A percentile compares a stretch with the other conserved stretches of the same genome.
Conservation (phyloP, 2,797 vertebrate genomes). For the Clarias fuscus region DNA sequence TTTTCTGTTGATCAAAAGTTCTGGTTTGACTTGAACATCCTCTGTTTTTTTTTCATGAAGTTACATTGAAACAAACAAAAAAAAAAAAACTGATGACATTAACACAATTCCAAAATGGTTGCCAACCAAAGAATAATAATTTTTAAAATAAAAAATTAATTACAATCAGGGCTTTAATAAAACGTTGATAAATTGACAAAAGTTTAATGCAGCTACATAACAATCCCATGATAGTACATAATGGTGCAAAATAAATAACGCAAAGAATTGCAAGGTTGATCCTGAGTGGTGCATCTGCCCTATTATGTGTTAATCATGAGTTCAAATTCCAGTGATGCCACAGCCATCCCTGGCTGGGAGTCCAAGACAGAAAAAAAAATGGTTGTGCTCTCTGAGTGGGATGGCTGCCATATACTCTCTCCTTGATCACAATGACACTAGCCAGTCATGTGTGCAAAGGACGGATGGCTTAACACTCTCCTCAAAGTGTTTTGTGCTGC, state of each 20-base stretch:
- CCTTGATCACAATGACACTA: not conserved
- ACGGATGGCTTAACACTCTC: not conserved
- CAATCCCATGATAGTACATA: too few relatives aligned
- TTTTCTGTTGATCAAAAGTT: too few relatives aligned
- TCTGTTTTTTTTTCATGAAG: not conserved
- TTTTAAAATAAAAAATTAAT: not conserved
- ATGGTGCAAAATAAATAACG: too few relatives aligned
- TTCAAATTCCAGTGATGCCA: not conserved
- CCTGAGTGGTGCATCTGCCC: not conserved
- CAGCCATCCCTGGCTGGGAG: not conserved
- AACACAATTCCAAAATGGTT: not conserved
- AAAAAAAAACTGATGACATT: not conserved
- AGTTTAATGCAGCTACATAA: not conserved
- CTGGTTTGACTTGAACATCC: too few relatives aligned
- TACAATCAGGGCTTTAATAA: not conserved
- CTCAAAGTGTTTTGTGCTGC: not conserved
- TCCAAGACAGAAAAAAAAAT: not conserved
- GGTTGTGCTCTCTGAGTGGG: not conserved
- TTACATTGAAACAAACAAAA: not conserved
- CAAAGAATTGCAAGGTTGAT: not conserved
- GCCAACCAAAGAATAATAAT: not conserved
- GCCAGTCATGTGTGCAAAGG: not conserved
- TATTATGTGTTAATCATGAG: not conserved
- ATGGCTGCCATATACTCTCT: not conserved
- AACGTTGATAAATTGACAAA: not conserved